phyloP scores from a whole-genome alignment of 2,797 vertebrate species.

The Sphaeramia orbicularis region DNA sequence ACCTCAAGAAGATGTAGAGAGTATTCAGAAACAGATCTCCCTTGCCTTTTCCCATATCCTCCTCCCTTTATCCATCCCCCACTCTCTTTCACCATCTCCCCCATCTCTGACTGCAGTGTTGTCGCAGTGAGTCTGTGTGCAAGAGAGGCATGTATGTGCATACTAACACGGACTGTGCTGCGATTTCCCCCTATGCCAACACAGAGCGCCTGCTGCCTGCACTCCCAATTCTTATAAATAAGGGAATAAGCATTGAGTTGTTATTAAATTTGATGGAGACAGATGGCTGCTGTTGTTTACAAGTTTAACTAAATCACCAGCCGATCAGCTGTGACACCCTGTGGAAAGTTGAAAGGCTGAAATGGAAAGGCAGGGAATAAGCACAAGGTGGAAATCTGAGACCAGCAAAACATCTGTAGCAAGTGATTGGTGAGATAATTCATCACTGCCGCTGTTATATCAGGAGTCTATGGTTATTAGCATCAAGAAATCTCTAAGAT shows the following conservation, averaged over 20 bases:
- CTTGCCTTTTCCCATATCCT: constrained; percentile 25
- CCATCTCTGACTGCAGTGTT: constrained; percentile 78
- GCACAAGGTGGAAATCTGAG: constrained; percentile 35
- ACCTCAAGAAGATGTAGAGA: constrained; percentile 68
- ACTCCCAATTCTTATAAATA: constrained; percentile 74
- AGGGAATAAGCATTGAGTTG: constrained; percentile 71
- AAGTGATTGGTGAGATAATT: constrained; percentile 61
- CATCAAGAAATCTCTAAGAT: constrained; percentile 50
- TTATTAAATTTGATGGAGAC: constrained; percentile 82
- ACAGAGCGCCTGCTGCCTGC: constrained; percentile 56
- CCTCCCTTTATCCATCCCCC: constrained; percentile 51
- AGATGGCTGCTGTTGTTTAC: constrained; percentile 82
- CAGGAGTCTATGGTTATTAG: constrained; percentile 48
- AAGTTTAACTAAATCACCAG: constrained; percentile 77
- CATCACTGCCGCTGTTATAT: constrained; percentile 56
- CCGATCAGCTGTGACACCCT: constrained; percentile 67
- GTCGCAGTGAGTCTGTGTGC: constrained; percentile 80
- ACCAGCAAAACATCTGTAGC: constrained; percentile 52
- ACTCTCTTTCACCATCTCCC: constrained; percentile 58
- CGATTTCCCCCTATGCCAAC: constrained; percentile 55
- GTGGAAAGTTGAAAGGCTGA: constrained; percentile 60
- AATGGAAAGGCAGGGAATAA: constrained; percentile 33
- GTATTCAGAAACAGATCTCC: constrained; percentile 66
- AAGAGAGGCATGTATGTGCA: constrained; percentile 82
- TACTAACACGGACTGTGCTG: constrained; percentile 76